Evolutionary conservation across 2,113 vertebrate genomes (phyloP), one percentile per base, ranked within the genome.

Genomic region (Cephalopterus ornatus): DNA sequence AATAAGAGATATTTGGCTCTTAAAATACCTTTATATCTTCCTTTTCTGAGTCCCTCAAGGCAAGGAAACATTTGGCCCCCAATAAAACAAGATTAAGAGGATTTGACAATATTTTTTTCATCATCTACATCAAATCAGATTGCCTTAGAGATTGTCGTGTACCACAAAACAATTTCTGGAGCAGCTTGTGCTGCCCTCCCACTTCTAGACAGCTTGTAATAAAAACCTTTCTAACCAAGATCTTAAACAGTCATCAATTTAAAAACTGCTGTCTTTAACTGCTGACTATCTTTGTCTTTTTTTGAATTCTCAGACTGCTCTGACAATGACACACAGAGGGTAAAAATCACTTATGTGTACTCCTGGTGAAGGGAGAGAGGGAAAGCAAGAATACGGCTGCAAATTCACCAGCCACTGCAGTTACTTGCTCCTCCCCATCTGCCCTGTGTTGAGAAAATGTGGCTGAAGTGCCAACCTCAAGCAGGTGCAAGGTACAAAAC

Each of bases 21-120:
- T 44, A 63, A 22, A 10, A 3, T 32, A 61, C 20, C 4, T 19
- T 70, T 35, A 56, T 15, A 61, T 12, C 4, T 75, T 61, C 9
- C 10, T 2, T 50, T 52, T 75, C 21, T 32, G 27, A 67, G 27
- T 52, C 30, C 14, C 18, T 5, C 33, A 66, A 32, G 11, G 22
- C 61, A 37, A 74, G 14, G 8, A 35, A 79, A 50, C 4, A 32
- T 50, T 59, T 3, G 12, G 4, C 3, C 14, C 2, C 1, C 1
- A 15, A 28, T 12, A 74, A 78, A 85, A 55, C 13, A 24, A 78
- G 19, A 74, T 30, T 30, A 59, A 23, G 10, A 78, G 3, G 30
- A n/a, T 75, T 41, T 37, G 12, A 6, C 16, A 39, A 26, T 33
- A 13, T 39, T 66, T 65, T 88, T 74, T 89, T 58, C 32, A 70